Evolutionary conservation across 2,888 invertebrate genomes (phyloP).

Genomic region (Lasioglossum calceatum): DNA sequence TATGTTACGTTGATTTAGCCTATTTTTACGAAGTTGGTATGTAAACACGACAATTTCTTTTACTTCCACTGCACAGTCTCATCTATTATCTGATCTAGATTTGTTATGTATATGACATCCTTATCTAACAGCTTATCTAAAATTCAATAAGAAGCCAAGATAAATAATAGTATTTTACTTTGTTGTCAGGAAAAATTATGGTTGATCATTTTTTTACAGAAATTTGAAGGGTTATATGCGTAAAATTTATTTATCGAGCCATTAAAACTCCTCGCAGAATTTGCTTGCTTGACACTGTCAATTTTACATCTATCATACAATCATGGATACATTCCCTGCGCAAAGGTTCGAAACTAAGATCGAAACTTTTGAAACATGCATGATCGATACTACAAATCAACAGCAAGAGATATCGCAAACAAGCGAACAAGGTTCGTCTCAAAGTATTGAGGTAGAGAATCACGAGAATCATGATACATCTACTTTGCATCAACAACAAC

Average conservation of each 20-base stretch:
- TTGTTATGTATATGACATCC: constrained; percentile 49
- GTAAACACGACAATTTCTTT: constrained; percentile 29
- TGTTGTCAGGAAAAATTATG: constrained; percentile 45
- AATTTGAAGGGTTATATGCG: constrained; percentile 2
- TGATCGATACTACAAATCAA: constrained; percentile 75
- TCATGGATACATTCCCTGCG: constrained; percentile 80
- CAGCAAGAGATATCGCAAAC: constrained; percentile 76
- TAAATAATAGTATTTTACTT: constrained; percentile 60
- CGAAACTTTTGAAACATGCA: constrained; percentile 81
- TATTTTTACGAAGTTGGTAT: constrained; percentile 55
- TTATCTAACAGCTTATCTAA: constrained; percentile 76
- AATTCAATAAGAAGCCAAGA: constrained; percentile 71
- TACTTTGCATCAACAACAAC: constrained; percentile 57
- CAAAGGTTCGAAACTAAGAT: constrained; percentile 76
- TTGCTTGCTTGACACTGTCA: constrained; percentile 21
- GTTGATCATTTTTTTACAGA: constrained; percentile 32
- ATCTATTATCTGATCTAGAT: constrained; percentile 78
- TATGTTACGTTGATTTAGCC: not conserved
- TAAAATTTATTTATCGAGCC: constrained; percentile 20
- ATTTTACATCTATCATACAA: constrained; percentile 36
- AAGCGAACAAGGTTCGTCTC: constrained; percentile 67
- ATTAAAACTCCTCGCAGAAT: not conserved
- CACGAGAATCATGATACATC: constrained; percentile 73
- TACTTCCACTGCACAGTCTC: constrained; percentile 41
- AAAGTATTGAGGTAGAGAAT: constrained; percentile 68